Conservation (phyloP, 2,797 vertebrate genomes). For the Anabacerthia variegaticeps region DNA sequence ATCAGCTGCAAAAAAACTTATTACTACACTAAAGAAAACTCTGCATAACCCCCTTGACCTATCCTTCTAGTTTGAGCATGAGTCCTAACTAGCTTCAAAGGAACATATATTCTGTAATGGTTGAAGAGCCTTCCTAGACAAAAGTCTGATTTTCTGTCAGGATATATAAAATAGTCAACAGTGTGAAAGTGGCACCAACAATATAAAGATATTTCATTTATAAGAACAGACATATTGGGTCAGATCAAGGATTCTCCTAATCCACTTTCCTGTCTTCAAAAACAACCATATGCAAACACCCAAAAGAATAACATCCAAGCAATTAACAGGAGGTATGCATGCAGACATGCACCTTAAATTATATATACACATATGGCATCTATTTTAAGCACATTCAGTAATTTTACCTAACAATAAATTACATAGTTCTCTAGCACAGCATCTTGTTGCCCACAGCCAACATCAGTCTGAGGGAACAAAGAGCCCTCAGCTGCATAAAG, state of each 20-base stretch:
- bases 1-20: not conserved
- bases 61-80: accelerated
- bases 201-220: not conserved
- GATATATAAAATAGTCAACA: not conserved
- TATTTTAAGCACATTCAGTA: not conserved
- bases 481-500: not conserved
- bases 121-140: not conserved
- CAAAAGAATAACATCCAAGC: not conserved
- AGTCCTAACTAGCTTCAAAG: not conserved
- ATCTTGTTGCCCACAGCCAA: not conserved
- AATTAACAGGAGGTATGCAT: not conserved
- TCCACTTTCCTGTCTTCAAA: not conserved
- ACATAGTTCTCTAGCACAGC: not conserved
- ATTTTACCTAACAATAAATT: not conserved
- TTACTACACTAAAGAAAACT: not conserved
- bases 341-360: not conserved
- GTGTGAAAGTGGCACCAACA: not conserved
- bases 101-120: not conserved
- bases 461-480: not conserved
- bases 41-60: not conserved
- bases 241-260: not conserved
- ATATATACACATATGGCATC: not conserved
- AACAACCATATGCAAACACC: not conserved
- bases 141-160: not conserved
- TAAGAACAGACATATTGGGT: not conserved